Conservation (phyloP, 2,113 vertebrate species). For the Pterocles burchelli region DNA sequence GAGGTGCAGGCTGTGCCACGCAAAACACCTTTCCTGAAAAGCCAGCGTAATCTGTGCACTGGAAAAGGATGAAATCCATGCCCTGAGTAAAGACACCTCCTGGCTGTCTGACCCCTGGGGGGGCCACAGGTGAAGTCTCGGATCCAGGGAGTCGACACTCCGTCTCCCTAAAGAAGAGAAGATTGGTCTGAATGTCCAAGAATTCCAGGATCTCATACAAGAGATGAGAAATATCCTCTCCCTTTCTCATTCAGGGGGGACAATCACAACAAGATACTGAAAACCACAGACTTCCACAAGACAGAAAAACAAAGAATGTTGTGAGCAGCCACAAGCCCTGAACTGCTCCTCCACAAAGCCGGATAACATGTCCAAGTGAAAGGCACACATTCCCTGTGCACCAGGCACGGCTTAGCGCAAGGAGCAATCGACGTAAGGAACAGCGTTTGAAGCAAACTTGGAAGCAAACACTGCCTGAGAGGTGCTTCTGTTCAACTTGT, state of each 20-base stretch:
- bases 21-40: neutral
- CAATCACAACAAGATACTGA: neutral
- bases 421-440: neutral
- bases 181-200: accelerated
- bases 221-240: neutral
- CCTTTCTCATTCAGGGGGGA: neutral
- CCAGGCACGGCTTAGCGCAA: neutral
- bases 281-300: neutral
- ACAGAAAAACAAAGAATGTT: neutral
- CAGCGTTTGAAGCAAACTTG: neutral
- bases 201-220: neutral
- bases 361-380: neutral
- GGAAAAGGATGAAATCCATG: neutral
- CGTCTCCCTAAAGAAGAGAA: neutral
- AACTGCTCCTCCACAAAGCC: neutral
- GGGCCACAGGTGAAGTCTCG: neutral
- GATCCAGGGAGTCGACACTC: neutral
- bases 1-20: neutral
- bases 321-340: neutral
- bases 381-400: neutral
- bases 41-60: neutral
- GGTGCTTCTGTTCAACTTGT: neutral
- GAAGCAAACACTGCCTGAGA: neutral
- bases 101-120: neutral
- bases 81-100: neutral